phyloP scores from a whole-genome alignment of 2,797 vertebrate species.

The Macropodus opercularis region DNA sequence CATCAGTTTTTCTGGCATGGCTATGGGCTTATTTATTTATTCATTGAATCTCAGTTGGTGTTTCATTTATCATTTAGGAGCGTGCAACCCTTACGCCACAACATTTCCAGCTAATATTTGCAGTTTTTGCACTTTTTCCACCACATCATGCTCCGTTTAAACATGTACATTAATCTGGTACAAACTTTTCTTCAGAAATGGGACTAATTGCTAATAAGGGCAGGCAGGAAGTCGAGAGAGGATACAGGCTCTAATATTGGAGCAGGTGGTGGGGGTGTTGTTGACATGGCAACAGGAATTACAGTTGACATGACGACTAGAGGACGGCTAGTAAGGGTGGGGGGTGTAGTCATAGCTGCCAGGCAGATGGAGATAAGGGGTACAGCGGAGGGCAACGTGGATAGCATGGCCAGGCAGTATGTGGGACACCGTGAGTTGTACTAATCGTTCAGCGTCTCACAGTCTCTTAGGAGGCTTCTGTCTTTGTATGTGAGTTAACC shows the following conservation, averaged over 20 bases:
- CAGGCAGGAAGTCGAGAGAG: constrained; percentile 50
- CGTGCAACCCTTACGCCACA: constrained; percentile 39
- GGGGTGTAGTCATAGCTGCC: constrained; percentile 36
- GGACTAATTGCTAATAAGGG: constrained; percentile 66
- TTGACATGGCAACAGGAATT: constrained; percentile 77
- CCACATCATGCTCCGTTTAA: constrained; percentile 34
- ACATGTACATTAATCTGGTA: constrained; percentile 30
- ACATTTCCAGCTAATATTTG: constrained; percentile 44
- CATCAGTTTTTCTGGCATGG: constrained; percentile 39
- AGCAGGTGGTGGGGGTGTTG: constrained; percentile 74
- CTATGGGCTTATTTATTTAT: constrained; percentile 66
- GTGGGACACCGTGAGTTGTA: constrained; percentile 68
- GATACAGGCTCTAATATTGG: constrained; percentile 65
- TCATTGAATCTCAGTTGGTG: constrained; percentile 65
- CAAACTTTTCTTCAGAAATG: constrained; percentile 63
- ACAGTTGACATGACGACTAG: constrained; percentile 68
- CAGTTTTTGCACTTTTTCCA: constrained; percentile 50
- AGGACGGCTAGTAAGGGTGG: constrained; percentile 16
- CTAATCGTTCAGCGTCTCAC: constrained; percentile 72
- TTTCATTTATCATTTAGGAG: constrained; percentile 70
- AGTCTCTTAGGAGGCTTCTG: constrained; percentile 73
- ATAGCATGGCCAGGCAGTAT: constrained; percentile 54
- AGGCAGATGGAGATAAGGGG: constrained; percentile 34
- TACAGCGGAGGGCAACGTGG: constrained; percentile 16
- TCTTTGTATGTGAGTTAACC: constrained; percentile 76